A percentile compares a stretch with the other conserved stretches of the same genome.
Evolutionary conservation across 2,888 invertebrate species (phyloP).

Genomic region (Cordilura impudica): DNA sequence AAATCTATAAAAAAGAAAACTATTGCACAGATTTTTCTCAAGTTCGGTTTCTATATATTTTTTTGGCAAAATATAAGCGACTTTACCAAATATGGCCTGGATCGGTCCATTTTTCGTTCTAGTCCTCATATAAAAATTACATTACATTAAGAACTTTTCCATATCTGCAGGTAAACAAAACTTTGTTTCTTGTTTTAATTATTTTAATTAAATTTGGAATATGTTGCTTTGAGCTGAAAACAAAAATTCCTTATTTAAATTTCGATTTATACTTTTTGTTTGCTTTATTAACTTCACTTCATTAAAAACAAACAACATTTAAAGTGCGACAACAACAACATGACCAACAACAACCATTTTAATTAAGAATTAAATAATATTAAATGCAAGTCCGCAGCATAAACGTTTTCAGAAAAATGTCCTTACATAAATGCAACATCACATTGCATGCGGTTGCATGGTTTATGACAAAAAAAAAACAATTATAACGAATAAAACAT

Average conservation of each 20-base stretch:
- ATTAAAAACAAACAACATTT: constrained; percentile 8
- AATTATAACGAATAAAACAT: constrained; percentile 13
- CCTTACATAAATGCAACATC: not conserved
- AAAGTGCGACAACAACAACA: not conserved
- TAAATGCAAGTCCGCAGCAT: constrained; percentile 9
- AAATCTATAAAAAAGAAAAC: no score
- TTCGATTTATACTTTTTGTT: not conserved
- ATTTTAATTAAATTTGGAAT: no score
- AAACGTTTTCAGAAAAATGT: not conserved
- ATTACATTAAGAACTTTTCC: no score
- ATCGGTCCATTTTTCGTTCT: no score
- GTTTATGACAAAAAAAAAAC: constrained; percentile 1
- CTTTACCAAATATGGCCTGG: no score
- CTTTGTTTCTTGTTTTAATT: no score
- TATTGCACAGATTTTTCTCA: no score
- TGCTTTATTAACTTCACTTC: constrained; percentile 2
- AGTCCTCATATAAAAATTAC: no score
- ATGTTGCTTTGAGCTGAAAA: no score
- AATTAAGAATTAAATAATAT: constrained; percentile 57
- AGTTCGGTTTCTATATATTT: no score
- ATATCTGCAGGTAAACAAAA: no score
- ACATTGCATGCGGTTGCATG: not conserved
- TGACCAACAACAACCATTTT: constrained; percentile 46
- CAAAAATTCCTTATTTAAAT: not conserved
- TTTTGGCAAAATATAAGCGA: no score